phyloP scores from a whole-genome alignment of 2,888 invertebrate genomes.

The Amorpha juglandis region DNA sequence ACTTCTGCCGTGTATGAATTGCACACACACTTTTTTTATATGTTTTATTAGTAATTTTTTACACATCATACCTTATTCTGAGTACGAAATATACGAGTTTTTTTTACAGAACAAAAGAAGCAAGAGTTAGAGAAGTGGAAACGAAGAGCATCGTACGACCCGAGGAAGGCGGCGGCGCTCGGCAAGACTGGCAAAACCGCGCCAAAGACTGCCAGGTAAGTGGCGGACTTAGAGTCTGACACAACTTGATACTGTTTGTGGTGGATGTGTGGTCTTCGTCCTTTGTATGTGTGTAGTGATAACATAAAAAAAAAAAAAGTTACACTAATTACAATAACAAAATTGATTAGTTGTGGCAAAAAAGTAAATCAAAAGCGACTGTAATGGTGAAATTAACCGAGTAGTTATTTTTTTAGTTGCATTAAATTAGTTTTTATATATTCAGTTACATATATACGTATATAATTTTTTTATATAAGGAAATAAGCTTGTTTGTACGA shows the following conservation, averaged over 20 bases:
- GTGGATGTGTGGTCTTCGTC: conserved; percentile 13
- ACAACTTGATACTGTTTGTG: not conserved
- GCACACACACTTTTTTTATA: no score
- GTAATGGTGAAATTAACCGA: not conserved
- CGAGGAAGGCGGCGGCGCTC: conserved; percentile 82
- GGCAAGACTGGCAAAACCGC: conserved; percentile 64
- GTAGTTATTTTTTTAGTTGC: conserved; percentile 25
- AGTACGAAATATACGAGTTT: no score
- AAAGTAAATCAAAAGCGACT: not conserved
- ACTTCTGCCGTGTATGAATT: no score
- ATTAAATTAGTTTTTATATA: conserved; percentile 24
- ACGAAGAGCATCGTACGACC: conserved; percentile 97
- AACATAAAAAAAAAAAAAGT: conserved; percentile 14
- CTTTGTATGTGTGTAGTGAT: not conserved
- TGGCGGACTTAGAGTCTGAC: not conserved
- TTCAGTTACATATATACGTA: conserved; percentile 26
- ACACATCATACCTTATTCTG: no score
- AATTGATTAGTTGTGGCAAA: not conserved
- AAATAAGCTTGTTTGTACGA: not conserved
- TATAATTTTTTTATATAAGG: not conserved
- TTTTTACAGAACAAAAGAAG: conserved; percentile 82
- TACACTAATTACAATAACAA: conserved; percentile 13
- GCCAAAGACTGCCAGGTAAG: conserved; percentile 69
- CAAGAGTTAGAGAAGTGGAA: conserved; percentile 98
- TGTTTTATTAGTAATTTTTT: no score